Evolutionary conservation across 1,140 invertebrate species (phyloP), one percentile per base, ranked within the genome.

Genomic region (Pseudomyrmex pallidus): DNA sequence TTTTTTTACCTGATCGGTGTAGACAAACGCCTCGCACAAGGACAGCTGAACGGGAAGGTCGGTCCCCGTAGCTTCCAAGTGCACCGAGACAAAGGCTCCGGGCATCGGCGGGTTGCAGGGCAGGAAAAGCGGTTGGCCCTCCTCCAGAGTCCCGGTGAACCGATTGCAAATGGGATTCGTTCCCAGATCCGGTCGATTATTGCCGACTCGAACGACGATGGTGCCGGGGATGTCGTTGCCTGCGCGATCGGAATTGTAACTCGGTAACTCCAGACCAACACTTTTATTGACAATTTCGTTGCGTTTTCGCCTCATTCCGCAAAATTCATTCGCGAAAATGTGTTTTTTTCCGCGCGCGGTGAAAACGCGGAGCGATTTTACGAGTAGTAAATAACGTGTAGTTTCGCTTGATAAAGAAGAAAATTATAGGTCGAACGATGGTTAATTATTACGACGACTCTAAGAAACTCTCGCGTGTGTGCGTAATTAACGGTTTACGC

Each of bases 81-180:
- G 98, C 0, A 99, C 97, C 74, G 97, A 98, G 67, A 99, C 98
- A 92, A 99, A 99, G 15, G 98, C 98, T 2, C 98, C 98, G 0
- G 98, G 98, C 97, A 99, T 98, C 0, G 98, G 98, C 1, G 98
- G 98, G 92, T 98, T 98, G 94, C 98, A 99, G 0, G 98, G 98
- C 57, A 99, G 93, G 92, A 98, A 99, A 0, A 99, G 94, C 0
- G 98, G 98, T 87, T 98, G 97, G 0, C 98, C 98, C 92, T 98
- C 98, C 93, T 98, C 98, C 15, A 98, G 93, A 48, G 96, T 96
- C 1, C 97, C 97, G 2, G 96, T 98, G 94, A 98, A 99, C 35
- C 97, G 96, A 94, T 98, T 98, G 93, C 98, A 99, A 84, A 99
- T 96, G 0, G 98, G 98, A 95, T 99, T 99, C 1, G 97, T 98